A percentile compares a stretch with the other conserved stretches of the same genome.
phyloP scores from a whole-genome alignment of 1,140 invertebrate genomes.

The Gryon sp. region DNA sequence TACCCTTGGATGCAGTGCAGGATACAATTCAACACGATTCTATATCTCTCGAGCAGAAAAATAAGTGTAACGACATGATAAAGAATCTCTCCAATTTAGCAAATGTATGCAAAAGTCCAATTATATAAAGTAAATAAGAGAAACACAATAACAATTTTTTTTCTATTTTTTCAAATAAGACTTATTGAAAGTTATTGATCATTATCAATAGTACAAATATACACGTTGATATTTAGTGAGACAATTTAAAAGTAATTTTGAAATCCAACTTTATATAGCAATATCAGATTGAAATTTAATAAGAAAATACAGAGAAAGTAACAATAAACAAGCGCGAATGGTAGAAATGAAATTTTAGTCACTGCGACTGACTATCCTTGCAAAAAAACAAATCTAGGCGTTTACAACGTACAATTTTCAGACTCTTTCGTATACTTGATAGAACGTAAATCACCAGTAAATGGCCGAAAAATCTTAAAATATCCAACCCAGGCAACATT shows the following conservation, averaged over 20 bases:
- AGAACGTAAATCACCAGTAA: constrained; percentile 47
- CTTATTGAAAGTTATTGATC: too few species aligned
- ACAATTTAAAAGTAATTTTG: too few species aligned
- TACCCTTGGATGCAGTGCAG: constrained; percentile 17
- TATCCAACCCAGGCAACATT: constrained; percentile 23
- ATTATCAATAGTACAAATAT: too few species aligned
- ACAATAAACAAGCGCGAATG: not conserved
- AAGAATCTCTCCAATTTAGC: constrained; percentile 27
- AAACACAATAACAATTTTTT: not conserved
- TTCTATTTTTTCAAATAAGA: not conserved
- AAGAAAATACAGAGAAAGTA: not conserved
- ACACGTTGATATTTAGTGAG: too few species aligned
- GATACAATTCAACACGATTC: constrained; percentile 49
- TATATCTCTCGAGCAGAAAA: constrained; percentile 29
- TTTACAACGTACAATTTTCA: constrained; percentile 24
- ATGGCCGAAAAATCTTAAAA: constrained; percentile 33
- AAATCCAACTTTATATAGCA: not conserved
- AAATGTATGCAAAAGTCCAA: constrained; percentile 4
- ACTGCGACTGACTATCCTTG: constrained; percentile 10
- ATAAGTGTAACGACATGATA: constrained; percentile 24
- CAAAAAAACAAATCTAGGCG: constrained; percentile 38
- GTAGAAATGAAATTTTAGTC: constrained; percentile 24
- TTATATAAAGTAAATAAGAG: not conserved
- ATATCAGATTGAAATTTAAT: not conserved
- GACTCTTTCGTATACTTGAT: constrained; percentile 32